Evolutionary conservation across 2,888 invertebrate genomes (phyloP), one percentile per base, ranked within the genome.

Genomic region (Microdon myrmicae): DNA sequence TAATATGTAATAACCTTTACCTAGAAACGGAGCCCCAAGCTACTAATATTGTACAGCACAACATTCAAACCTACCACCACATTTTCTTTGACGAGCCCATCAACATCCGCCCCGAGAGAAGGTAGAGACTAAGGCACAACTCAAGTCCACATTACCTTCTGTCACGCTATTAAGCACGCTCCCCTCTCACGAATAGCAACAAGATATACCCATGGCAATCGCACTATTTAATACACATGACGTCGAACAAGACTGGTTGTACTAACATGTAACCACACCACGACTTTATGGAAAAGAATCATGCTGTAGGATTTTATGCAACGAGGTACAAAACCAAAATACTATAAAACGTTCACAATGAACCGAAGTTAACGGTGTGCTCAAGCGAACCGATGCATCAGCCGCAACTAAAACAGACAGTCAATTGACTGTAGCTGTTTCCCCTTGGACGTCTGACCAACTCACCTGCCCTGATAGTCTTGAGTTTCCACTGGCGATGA

Each of bases 81-180:
- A n/a, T n/a, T n/a, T n/a, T n/a, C n/a, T n/a, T n/a, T n/a, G n/a
- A n/a, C n/a, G n/a, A n/a, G n/a, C n/a, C n/a, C n/a, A n/a, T n/a
- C n/a, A n/a, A n/a, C n/a, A n/a, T n/a, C n/a, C n/a, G n/a, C n/a
- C n/a, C n/a, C n/a, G n/a, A n/a, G n/a, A n/a, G n/a, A n/a, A n/a
- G n/a, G n/a, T n/a, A n/a, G n/a, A n/a, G n/a, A n/a, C n/a, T n/a
- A n/a, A n/a, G n/a, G n/a, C n/a, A n/a, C n/a, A n/a, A n/a, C n/a
- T n/a, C n/a, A n/a, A n/a, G n/a, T n/a, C n/a, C n/a, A 55, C 54
- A 61, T 55, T 49, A 44, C 44, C 34, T 49, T 49, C 55, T 55
- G 60, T 61, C 60, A 61, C 55, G 60, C 60, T 49, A 55, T 61
- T 61, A 49, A 49, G 49, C 60, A 60, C 60, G 60, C 49, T 60